Percentiles rank a stretch among this genome's conserved stretches.
Conservation (phyloP, 2,113 vertebrate genomes). For the Dasypus novemcinctus region DNA sequence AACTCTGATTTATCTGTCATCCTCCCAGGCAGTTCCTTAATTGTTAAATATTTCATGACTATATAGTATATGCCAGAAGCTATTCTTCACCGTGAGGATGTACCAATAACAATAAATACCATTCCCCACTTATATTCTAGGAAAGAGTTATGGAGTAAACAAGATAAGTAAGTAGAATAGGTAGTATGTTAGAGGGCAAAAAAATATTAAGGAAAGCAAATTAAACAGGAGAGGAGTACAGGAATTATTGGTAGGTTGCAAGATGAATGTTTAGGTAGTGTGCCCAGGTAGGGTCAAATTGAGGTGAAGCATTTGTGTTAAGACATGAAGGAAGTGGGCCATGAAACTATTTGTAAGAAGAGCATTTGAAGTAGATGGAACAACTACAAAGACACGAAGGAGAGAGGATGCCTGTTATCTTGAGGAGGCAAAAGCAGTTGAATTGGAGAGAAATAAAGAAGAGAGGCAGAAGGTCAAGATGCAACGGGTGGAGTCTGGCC, state of each 20-base stretch:
- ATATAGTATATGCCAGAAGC: neutral
- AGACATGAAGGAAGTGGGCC: neutral
- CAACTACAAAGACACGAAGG: neutral
- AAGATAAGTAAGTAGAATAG: neutral
- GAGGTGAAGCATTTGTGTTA: neutral
- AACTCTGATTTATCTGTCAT: neutral
- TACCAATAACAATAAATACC: neutral
- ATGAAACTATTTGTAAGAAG: neutral
- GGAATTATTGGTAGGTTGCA: neutral
- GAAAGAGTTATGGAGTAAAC: neutral
- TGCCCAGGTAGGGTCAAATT: neutral
- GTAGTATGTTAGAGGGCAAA: neutral
- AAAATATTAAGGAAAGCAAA: neutral
- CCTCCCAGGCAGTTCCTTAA: neutral
- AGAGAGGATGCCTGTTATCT: neutral
- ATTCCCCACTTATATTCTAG: neutral
- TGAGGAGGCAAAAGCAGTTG: neutral
- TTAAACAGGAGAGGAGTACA: neutral
- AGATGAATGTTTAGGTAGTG: neutral
- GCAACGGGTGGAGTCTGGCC: rapidly evolving
- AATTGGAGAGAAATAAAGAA: neutral
- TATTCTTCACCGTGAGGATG: neutral
- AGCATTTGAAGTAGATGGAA: neutral
- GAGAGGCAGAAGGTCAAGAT: neutral
- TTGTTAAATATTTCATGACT: neutral